phyloP scores from a whole-genome alignment of 2,797 vertebrate species.

The Poeciliopsis presidionis region DNA sequence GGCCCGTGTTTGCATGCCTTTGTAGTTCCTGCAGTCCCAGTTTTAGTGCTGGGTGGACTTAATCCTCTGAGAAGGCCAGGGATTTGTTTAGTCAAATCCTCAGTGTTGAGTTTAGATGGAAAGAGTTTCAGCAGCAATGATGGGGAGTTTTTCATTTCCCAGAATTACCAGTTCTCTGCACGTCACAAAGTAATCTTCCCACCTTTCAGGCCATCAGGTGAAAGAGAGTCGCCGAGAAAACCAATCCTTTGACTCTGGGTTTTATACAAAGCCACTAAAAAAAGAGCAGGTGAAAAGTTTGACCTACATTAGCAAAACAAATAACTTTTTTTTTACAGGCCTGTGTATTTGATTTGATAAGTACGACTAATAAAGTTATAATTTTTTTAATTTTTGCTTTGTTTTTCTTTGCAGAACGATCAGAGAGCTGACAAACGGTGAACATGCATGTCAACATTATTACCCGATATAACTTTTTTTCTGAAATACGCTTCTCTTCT shows the following conservation, averaged over 20 bases:
- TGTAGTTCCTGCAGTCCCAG: constrained; percentile 44
- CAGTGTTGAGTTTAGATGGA: constrained; percentile 46
- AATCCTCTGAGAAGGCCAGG: constrained; percentile 34
- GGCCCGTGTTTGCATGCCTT: constrained; percentile 56
- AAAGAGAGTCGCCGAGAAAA: constrained; percentile 54
- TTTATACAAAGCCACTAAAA: constrained; percentile 79
- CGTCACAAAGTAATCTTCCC: constrained; percentile 40
- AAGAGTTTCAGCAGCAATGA: constrained; percentile 35
- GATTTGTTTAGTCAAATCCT: constrained; percentile 51
- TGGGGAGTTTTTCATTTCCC: constrained; percentile 41
- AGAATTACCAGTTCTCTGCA: constrained; percentile 26
- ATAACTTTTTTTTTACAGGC: not conserved
- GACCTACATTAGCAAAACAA: not conserved
- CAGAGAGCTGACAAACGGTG: constrained; percentile 69
- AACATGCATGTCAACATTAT: constrained; percentile 36
- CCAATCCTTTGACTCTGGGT: constrained; percentile 51
- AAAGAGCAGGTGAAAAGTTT: constrained; percentile 61
- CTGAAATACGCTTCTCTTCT: not conserved
- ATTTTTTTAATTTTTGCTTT: not conserved
- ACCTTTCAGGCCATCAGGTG: constrained; percentile 51
- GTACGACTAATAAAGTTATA: not conserved
- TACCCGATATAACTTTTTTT: not conserved
- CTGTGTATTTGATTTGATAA: not conserved
- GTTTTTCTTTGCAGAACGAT: constrained; percentile 55
- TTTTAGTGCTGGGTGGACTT: constrained; percentile 44